Conservation (phyloP, 2,888 invertebrate species). For the Malthinus seriepunctatus region DNA sequence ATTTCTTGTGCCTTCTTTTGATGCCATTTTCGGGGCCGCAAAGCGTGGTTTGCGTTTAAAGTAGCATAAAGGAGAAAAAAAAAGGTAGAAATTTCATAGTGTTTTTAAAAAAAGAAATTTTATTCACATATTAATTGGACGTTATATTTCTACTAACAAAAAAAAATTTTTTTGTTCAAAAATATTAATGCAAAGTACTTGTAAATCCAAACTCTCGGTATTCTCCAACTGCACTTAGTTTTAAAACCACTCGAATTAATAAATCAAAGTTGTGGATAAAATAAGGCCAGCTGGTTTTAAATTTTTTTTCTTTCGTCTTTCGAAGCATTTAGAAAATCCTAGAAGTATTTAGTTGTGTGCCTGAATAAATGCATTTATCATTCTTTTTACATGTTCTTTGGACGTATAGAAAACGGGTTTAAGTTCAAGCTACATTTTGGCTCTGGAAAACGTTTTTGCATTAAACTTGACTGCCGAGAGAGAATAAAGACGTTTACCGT, state of each 20-base stretch:
- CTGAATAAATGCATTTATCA: conserved; percentile 54
- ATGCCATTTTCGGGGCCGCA: conserved; percentile 45
- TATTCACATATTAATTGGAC: conserved; percentile 3
- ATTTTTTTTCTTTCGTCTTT: no score
- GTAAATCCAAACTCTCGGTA: no score
- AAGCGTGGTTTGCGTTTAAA: conserved; percentile 33
- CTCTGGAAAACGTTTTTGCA: conserved; percentile 49
- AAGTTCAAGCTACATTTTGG: conserved; percentile 46
- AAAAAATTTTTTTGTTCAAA: no score
- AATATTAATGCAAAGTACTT: no score
- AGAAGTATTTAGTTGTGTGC: no score
- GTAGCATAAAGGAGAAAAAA: conserved; percentile 23
- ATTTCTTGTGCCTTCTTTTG: conserved; percentile 40
- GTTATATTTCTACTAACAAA: no score
- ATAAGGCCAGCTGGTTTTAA: no score
- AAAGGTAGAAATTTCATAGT: conserved; percentile 24
- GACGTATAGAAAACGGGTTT: conserved; percentile 50
- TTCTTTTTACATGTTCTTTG: conserved; percentile 40
- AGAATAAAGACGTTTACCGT: conserved; percentile 52
- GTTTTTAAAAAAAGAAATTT: conserved; percentile 5
- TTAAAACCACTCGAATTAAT: no score
- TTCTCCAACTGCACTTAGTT: no score
- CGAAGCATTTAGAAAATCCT: no score
- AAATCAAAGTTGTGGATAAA: no score
- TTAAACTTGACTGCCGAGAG: conserved; percentile 48